phyloP scores from a whole-genome alignment of 2,888 invertebrate species.

The Bembecia ichneumoniformis region DNA sequence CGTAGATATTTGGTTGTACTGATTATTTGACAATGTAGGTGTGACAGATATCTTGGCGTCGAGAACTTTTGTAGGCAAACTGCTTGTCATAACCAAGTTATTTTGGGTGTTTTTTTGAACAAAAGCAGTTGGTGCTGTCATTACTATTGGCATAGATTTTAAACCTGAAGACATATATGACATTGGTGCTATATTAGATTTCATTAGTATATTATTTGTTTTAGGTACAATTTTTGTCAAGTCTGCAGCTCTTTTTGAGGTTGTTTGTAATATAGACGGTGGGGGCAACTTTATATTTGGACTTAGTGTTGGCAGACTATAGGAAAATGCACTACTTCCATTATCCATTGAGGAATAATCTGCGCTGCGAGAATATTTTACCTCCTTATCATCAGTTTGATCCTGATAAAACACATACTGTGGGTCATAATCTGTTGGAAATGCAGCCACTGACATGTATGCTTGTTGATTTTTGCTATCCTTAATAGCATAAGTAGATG shows the following conservation, averaged over 20 bases:
- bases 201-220: constrained; percentile 51
- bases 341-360: constrained; percentile 48
- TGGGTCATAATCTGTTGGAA: constrained; percentile 41
- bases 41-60: constrained; percentile 32
- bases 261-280: constrained; percentile 25
- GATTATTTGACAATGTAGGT: constrained; percentile 29
- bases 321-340: constrained; percentile 34
- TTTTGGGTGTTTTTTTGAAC: constrained; percentile 61
- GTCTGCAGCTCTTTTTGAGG: constrained; percentile 35
- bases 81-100: constrained; percentile 55
- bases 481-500: constrained; percentile 30
- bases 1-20: constrained; percentile 41
- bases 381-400: constrained; percentile 51
- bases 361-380: constrained; percentile 58
- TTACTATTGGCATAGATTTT: constrained; percentile 51
- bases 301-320: constrained; percentile 32
- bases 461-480: constrained; percentile 43
- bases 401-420: constrained; percentile 49
- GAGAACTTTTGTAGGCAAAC: constrained; percentile 33
- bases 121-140: constrained; percentile 47
- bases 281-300: constrained; percentile 32
- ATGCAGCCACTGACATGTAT: constrained; percentile 28
- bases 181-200: constrained; percentile 45
- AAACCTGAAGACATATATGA: constrained; percentile 45
- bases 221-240: constrained; percentile 49